These are phyloP conservation scores for Emydoidea blandingii DNA, from an alignment of 2,797 vertebrate species.

Conservation along the genomic window DNA sequence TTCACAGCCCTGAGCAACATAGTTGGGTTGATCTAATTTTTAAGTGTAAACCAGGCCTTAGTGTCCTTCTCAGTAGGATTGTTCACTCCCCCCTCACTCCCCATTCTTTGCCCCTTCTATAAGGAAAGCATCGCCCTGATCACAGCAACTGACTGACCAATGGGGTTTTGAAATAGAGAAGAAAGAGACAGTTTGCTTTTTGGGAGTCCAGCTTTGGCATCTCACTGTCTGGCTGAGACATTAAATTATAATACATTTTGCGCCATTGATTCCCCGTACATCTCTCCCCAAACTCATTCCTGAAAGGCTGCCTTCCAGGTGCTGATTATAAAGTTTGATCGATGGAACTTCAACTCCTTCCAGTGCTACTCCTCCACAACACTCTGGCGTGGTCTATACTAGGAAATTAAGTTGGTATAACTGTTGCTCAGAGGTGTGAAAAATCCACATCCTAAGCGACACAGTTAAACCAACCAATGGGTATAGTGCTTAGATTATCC, in stretches of 20 bases:
- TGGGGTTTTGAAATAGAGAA: conserved; percentile 20
- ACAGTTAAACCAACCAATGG: too few relatives aligned
- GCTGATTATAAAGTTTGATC: not conserved
- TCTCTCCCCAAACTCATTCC: not conserved
- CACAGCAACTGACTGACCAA: conserved; percentile 41
- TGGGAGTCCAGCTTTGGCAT: conserved; percentile 34
- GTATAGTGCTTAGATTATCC: too few relatives aligned
- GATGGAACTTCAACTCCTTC: conserved; percentile 64
- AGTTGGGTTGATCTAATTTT: not conserved
- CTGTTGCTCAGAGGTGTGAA: too few relatives aligned
- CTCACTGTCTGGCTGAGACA: not conserved
- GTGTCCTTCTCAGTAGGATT: not conserved
- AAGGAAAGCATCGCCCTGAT: conserved; percentile 41
- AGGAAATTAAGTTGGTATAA: not conserved
- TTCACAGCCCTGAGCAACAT: not conserved
- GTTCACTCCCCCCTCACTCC: not conserved
- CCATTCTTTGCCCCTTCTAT: not conserved
- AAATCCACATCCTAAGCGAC: too few relatives aligned
- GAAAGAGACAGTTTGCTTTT: conserved; percentile 7
- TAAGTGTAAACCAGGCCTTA: not conserved
- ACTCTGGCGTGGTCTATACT: not conserved
- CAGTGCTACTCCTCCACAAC: conserved; percentile 53
- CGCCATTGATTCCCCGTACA: not conserved
- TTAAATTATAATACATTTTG: not conserved
- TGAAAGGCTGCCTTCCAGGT: conserved; percentile 31